Evolutionary conservation across 2,113 vertebrate species (phyloP), one percentile per base, ranked within the genome.

Genomic region (Cephalopholis sonnerati): DNA sequence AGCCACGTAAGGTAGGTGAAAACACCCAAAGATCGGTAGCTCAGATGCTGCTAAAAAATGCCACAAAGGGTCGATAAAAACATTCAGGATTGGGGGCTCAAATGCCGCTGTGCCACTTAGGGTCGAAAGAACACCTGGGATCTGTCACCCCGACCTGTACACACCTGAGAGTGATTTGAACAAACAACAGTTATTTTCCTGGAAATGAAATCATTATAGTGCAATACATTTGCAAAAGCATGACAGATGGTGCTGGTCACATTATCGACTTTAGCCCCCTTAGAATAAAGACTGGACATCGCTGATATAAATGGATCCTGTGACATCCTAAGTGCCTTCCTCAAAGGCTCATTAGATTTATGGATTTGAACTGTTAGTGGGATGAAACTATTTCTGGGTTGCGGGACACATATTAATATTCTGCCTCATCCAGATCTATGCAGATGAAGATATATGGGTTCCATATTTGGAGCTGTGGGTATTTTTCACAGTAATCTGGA

Each of bases 301-400:
- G 0, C 18, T 70, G 48, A 63, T 63, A n/a, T 64, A 27, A 20
- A 41, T 64, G 4, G 7, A 67, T 62, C 7, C 12, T 48, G 32
- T 24, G 22, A 69, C 13, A 29, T n/a, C 17, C 7, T 25, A 16
- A 71, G 62, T 51, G 25, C 27, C 62, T 32, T 44, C 48, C 39
- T 29, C 61, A 78, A 54, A 27, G 32, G 11, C 55, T 80, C 22
- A n/a, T 75, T 66, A 66, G 55, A 89, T 89, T 86, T 86, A 90
- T 89, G 50, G 79, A 87, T 78, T 67, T 55, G 48, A 82, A 36
- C 78, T 17, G 36, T 78, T 66, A n/a, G 57, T 48, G 27, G 73
- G 32, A 71, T 74, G 46, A 66, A 68, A 74, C 86, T 90, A 90
- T 88, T 92, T 85, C 59, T 24, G 77, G 89, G 54, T 61, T 32